These are phyloP conservation scores for Odontesthes bonariensis DNA, from an alignment of 2,113 vertebrate species.

Conservation along the genomic window DNA sequence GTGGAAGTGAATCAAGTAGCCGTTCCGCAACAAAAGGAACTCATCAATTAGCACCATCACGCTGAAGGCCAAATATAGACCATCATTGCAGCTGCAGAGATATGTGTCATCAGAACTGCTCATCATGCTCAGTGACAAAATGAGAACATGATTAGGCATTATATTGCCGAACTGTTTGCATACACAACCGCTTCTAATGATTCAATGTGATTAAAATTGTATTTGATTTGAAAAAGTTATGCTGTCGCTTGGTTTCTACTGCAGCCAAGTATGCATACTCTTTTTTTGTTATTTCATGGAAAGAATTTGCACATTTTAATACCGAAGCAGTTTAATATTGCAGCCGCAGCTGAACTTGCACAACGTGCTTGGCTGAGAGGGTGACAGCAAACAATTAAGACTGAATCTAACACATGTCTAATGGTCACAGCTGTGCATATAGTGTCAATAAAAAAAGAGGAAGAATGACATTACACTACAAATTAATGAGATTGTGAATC, in stretches of 20 bases:
- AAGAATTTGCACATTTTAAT: too few species aligned
- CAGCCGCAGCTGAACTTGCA: background rate
- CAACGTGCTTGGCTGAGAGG: too few species aligned
- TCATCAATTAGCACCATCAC: conserved; percentile 55
- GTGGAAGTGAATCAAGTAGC: conserved; percentile 23
- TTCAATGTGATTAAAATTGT: background rate
- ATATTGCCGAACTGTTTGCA: conserved; percentile 36
- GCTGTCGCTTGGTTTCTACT: too few species aligned
- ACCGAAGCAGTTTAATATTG: too few species aligned
- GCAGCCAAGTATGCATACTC: too few species aligned
- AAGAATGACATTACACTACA: too few species aligned
- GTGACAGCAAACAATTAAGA: too few species aligned
- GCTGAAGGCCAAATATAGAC: conserved; percentile 62
- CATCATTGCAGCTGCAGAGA: conserved; percentile 25
- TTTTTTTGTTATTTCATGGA: too few species aligned
- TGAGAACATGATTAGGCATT: conserved; percentile 47
- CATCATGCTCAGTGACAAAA: conserved; percentile 47
- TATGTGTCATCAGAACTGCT: conserved; percentile 59
- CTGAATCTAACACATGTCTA: too few species aligned
- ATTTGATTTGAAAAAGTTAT: background rate
- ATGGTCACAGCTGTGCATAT: too few species aligned
- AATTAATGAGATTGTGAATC: background rate
- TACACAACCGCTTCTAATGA: conserved; percentile 15
- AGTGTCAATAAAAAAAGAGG: too few species aligned
- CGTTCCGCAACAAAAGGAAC: conserved; percentile 35